A percentile compares a stretch with the other conserved stretches of the same genome.
Conservation (phyloP, 2,888 invertebrate species). For the Sarcophaga subvicina region DNA sequence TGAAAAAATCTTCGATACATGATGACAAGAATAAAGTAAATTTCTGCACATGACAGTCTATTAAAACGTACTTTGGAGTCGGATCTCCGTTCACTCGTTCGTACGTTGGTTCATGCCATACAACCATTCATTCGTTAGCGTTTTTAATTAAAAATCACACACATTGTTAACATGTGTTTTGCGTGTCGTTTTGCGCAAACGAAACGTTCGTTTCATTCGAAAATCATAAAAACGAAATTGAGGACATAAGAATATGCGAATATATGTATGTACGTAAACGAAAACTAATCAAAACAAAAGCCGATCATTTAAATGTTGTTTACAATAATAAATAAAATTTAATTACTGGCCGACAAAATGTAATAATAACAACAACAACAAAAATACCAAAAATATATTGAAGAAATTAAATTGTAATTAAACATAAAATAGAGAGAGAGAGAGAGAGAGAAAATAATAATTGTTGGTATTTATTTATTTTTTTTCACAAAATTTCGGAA, state of each 20-base stretch:
- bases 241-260: constrained; percentile 29
- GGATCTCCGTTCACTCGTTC: neutral
- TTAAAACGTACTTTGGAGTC: constrained; percentile 1
- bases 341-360: neutral
- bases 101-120: too few relatives aligned
- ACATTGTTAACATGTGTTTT: constrained; percentile 55
- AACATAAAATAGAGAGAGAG: neutral
- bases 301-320: constrained; percentile 55
- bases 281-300: constrained; percentile 31
- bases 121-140: neutral
- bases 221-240: constrained; percentile 42
- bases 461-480: constrained; percentile 11
- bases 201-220: neutral
- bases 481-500: constrained; percentile 44
- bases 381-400: constrained; percentile 36
- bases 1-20: constrained; percentile 6
- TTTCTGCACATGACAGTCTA: neutral
- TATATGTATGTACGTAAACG: neutral
- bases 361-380: neutral
- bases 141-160: constrained; percentile 53
- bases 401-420: constrained; percentile 60
- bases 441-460: neutral
- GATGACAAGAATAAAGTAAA: constrained; percentile 5
- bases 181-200: constrained; percentile 16
- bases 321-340: constrained; percentile 36